Base-by-base conservation (phyloP, 2,113 vertebrate genomes). In the Channa argus region DNA sequence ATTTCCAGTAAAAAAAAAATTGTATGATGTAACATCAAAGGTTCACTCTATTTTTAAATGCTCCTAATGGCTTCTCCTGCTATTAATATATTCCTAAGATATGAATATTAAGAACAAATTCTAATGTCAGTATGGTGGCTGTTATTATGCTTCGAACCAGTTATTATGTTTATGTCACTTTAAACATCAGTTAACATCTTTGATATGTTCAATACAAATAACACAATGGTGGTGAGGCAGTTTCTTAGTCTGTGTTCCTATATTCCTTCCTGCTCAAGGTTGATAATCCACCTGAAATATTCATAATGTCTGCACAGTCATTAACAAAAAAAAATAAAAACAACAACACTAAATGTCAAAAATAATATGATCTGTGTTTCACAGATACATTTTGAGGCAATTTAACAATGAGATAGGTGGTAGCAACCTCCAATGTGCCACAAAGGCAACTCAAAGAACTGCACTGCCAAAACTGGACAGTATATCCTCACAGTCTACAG, bases 281-380 rank as follows among this genome's bases (percentile, higher is more conserved):
- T 80, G 81, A 77, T 49, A 4, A 36, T 39, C 41, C 14, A 76
- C 2, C 63, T 91, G 34, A 90, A 91, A 91, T 86, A 92, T 92
- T 84, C 53, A 89, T 87, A 24, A 24, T 24, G 24, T 34, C 44
- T 60, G 34, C 80, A 74, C 63, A 78, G 44, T 74, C 49, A 54
- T 61, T 82, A 79, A 77, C 52, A 34, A 60, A 55, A 58, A 51
- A 45, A 58, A 38, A 46, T 55, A 11, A 8, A 0, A n/a, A 36
- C 61, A 41, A 2, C 10, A 7, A 7, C 60, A n/a, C 24, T 24
- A 24, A 24, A 24, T 54, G 5, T 6, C 12, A 3, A 3, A 54
- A 50, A 63, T n/a, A 54, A 33, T 8, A 65, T 15, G 36, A 13
- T 47, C 39, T 33, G 38, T 44, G 33, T 15, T 13, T 14, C 3